Evolutionary conservation across 2,113 vertebrate genomes (phyloP), one percentile per base, ranked within the genome.

Genomic region (Hiodon tergisus): DNA sequence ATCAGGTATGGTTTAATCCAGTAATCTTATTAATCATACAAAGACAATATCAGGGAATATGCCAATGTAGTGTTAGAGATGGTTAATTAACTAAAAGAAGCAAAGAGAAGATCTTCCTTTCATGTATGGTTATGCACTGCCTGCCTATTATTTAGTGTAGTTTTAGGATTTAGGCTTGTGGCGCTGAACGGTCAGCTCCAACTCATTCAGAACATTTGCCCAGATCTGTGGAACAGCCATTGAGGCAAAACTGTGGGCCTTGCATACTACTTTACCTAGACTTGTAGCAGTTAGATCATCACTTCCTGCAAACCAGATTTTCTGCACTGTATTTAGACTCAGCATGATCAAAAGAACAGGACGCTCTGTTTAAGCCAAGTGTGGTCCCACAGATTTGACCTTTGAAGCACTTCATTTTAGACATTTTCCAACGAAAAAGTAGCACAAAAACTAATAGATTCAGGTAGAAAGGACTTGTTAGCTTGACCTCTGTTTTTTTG

Each of bases 1-100:
- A 93, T 94, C 92, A 93, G 93, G 93, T 94, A 93, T 90, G 88
- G 91, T 92, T 92, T 89, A 93, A 91, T 92, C 91, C 91, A 91
- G 73, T 86, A 84, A 87, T 87, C 83, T 81, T 90, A 91, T 83
- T 93, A 94, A 90, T 90, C 87, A 90, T 85, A 86, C 88, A 88
- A 81, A 89, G 89, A 82, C 88, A 88, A 93, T 90, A 93, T 93
- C 93, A 94, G 93, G 93, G 93, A 94, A 90, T 86, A 91, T 93
- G 91, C 91, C 92, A 93, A 86, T 87, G 89, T 93, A 94, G 91
- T 89, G 87, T 91, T 89, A 91, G 91, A 85, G 83, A 86, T 72
- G 77, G 76, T 79, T 72, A 77, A 85, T 86, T 89, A 71, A 79
- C 83, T 87, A 86, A 88, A 81, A 69, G 66, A 80, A 16, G 61